Evolutionary conservation across 2,113 vertebrate species (phyloP), one percentile per base, ranked within the genome.

Genomic region (Calidris pygmaea): DNA sequence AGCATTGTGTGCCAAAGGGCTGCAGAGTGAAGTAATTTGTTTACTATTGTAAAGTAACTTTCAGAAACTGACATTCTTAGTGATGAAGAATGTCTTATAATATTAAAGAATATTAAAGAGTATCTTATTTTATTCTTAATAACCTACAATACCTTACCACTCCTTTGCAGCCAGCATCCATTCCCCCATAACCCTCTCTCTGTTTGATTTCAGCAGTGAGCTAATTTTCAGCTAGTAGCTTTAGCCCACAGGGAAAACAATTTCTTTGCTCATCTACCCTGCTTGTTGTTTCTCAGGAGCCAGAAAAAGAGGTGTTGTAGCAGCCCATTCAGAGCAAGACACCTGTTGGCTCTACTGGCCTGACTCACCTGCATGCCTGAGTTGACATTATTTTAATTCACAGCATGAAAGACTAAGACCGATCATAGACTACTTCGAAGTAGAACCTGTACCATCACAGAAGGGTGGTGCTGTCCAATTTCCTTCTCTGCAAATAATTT

Each of bases 401-500:
- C 22, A 65, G 23, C 14, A 23, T 13, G 32, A 77, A 60, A 70
- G 29, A 59, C 18, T 66, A 70, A 74, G 29, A 65, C 56, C 14
- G 15, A 43, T 72, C 13, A 27, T 2, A 14, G 27, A 30, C 41
- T 53, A 29, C 26, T 62, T 34, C 30, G n/a, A 81, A 86, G n/a
- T 11, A 74, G 59, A 88, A 71, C 15, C 9, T 16, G 1, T 96
- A 97, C 97, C 96, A 37, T 95, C 15, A 76, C 96, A 97, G 55
- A 41, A 16, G 7, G 96, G 97, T 0, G 23, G 55, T 53, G 18
- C 15, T 67, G 95, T 87, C 97, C 97, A 97, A 0, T 93, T 97
- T 70, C 96, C 96, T 56, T 29, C n/a, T 86, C 80, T 92, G 94
- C 96, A 97, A 47, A 90, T 34, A 63, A 96, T 96, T 96, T 97